A percentile compares a stretch with the other conserved stretches of the same genome.
phyloP scores from a whole-genome alignment of 2,797 vertebrate species.

The Phataginus tricuspis region DNA sequence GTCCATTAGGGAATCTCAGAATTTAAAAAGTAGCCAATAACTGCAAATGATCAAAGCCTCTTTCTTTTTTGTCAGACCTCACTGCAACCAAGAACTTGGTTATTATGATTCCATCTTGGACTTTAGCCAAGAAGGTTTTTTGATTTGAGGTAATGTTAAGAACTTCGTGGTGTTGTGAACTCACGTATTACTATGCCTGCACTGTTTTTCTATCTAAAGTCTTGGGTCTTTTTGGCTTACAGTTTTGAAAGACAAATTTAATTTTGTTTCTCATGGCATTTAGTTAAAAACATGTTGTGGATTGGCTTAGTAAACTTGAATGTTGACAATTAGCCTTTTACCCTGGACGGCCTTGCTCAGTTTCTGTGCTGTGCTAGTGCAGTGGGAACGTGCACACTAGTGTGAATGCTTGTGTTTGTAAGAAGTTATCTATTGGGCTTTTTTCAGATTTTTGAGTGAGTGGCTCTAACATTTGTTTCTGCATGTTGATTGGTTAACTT shows the following conservation, averaged over 20 bases:
- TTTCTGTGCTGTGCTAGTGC: not conserved
- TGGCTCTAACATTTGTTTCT: conserved; percentile 41
- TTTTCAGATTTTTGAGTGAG: conserved; percentile 43
- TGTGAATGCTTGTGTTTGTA: not conserved
- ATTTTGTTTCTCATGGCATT: conserved; percentile 26
- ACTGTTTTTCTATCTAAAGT: conserved; percentile 34
- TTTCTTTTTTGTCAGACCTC: not conserved
- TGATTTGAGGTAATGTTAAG: conserved; percentile 17
- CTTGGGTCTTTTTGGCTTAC: not conserved
- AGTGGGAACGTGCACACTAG: too few relatives aligned
- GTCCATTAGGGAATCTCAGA: not conserved
- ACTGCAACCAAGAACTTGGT: conserved; percentile 50
- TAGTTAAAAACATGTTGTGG: not conserved
- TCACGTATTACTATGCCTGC: not conserved
- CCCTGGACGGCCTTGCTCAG: too few relatives aligned
- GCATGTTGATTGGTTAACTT: conserved; percentile 58
- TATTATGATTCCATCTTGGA: conserved; percentile 31
- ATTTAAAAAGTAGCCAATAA: conserved; percentile 24
- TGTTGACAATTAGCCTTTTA: not conserved
- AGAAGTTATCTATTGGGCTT: conserved; percentile 14
- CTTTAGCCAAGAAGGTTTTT: conserved; percentile 28
- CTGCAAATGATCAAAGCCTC: conserved; percentile 49
- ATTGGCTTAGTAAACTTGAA: not conserved
- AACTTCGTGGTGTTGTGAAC: not conserved
- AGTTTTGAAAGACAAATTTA: conserved; percentile 38